These are phyloP conservation scores for Poliocrania exsul DNA, from an alignment of 2,797 vertebrate genomes.

Conservation along the genomic window DNA sequence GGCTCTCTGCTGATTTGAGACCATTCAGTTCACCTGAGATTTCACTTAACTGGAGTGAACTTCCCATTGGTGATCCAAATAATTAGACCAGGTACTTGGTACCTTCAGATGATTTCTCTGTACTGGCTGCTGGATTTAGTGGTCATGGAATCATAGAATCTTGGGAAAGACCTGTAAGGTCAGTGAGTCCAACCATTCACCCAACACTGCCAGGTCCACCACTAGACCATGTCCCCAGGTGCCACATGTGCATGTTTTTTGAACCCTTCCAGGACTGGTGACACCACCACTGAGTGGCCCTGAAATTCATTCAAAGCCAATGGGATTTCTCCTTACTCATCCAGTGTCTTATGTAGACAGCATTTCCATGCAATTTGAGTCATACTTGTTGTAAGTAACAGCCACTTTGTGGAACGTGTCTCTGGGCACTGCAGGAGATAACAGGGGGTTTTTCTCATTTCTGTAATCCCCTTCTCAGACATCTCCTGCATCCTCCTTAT, in stretches of 20 bases:
- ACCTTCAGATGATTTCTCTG: neutral
- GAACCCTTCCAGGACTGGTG: neutral
- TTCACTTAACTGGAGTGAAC: neutral
- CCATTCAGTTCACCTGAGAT: neutral
- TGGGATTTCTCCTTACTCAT: neutral
- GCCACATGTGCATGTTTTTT: neutral
- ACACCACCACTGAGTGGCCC: neutral
- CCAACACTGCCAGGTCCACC: neutral
- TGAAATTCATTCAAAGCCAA: neutral
- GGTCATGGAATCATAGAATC: neutral
- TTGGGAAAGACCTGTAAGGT: neutral
- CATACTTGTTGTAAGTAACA: neutral
- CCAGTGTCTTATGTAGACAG: neutral
- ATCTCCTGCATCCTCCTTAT: neutral
- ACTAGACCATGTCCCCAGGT: neutral
- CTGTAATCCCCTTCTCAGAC: neutral
- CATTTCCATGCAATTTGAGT: neutral
- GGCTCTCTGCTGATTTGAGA: neutral
- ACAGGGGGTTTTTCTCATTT: neutral
- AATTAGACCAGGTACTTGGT: neutral
- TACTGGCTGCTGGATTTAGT: neutral
- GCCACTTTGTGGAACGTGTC: neutral
- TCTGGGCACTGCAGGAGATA: neutral
- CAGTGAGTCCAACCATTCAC: fast-evolving
- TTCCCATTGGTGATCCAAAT: neutral